phyloP scores from a whole-genome alignment of 2,797 vertebrate species.

The Octomys mimax region DNA sequence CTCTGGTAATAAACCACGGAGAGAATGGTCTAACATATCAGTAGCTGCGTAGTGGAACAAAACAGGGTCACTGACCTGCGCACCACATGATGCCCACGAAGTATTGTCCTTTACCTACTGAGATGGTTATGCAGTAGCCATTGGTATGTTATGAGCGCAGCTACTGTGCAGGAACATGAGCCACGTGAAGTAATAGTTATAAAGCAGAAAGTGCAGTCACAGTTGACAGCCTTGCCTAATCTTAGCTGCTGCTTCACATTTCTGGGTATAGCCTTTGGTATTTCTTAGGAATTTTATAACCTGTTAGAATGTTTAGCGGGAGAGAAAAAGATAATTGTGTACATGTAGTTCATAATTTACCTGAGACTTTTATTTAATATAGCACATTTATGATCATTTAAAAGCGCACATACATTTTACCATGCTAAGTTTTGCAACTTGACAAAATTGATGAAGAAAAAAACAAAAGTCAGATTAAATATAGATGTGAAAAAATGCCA shows the following conservation, averaged over 20 bases:
- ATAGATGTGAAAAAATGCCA: slow-evolving; percentile 9
- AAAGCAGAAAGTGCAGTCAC: neutral
- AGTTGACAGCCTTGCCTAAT: neutral
- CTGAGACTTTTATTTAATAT: slow-evolving; percentile 26
- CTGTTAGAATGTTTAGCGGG: neutral
- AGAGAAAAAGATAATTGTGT: neutral
- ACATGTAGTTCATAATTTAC: slow-evolving; percentile 31
- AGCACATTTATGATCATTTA: slow-evolving; percentile 34
- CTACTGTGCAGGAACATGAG: neutral
- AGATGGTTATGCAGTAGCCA: slow-evolving; percentile 1
- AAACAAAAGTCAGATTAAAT: slow-evolving; percentile 46
- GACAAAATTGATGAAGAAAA: neutral
- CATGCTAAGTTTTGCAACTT: slow-evolving; percentile 41
- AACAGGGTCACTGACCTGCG: neutral
- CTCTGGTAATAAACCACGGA: neutral
- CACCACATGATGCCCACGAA: neutral
- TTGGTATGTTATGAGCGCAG: slow-evolving; percentile 26
- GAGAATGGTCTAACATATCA: neutral
- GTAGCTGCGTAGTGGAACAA: neutral
- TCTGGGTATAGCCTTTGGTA: neutral
- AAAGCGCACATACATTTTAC: slow-evolving; percentile 23
- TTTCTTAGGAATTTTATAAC: neutral
- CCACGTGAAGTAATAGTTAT: neutral
- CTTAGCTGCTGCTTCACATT: neutral
- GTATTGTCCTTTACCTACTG: neutral